These are phyloP conservation scores for Diloba caeruleocephala DNA, from an alignment of 2,888 invertebrate species.

Conservation along the genomic window DNA sequence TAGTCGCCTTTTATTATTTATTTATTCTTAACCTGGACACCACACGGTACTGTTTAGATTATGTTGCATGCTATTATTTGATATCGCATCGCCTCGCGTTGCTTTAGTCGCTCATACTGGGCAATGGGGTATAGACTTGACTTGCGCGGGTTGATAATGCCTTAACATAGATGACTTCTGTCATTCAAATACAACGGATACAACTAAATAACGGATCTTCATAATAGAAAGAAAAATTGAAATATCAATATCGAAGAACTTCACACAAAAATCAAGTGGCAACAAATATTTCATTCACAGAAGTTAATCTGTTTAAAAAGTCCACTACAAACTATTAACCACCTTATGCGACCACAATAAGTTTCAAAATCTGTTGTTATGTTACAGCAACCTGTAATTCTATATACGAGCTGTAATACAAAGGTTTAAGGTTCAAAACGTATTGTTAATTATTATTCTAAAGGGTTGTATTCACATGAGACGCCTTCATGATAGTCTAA, in stretches of 20 bases:
- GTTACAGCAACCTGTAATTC: background rate
- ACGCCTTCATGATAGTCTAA: constrained; percentile 64
- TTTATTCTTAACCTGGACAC: no score
- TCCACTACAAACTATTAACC: background rate
- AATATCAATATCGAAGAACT: constrained; percentile 50
- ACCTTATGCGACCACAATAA: accelerated
- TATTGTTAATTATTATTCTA: background rate
- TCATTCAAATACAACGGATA: constrained; percentile 35
- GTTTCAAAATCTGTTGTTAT: background rate
- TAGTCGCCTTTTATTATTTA: no score
- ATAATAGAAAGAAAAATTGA: constrained; percentile 41
- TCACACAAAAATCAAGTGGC: constrained; percentile 49
- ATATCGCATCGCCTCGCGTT: background rate
- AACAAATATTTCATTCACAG: constrained; percentile 48
- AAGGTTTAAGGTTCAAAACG: constrained; percentile 28
- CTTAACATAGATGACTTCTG: constrained; percentile 27
- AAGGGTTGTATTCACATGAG: constrained; percentile 58
- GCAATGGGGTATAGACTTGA: background rate
- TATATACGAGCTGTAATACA: background rate
- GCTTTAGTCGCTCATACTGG: background rate
- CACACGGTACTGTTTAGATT: no score
- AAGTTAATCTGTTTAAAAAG: constrained; percentile 13
- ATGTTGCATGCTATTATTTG: no score
- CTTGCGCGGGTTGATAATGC: constrained; percentile 32
- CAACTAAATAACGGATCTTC: constrained; percentile 15